Evolutionary conservation across 2,797 vertebrate species (phyloP).

Genomic region (Tamandua tetradactyla): DNA sequence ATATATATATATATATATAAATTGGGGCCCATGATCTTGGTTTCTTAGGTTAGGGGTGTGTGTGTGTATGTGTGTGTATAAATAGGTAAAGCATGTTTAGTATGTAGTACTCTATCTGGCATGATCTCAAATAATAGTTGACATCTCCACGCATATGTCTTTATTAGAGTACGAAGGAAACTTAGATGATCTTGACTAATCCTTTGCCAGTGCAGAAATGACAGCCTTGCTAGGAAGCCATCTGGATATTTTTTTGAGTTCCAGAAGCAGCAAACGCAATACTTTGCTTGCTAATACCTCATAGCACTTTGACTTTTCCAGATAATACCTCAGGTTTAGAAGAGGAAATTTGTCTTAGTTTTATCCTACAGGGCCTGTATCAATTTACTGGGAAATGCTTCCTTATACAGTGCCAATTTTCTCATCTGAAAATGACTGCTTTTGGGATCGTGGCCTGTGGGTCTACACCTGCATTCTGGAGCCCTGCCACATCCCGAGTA

Average conservation of each 20-base stretch:
- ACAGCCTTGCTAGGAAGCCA: neutral
- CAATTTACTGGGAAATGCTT: neutral
- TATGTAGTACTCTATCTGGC: neutral
- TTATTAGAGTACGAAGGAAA: neutral
- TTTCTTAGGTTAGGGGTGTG: neutral
- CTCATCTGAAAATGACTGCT: neutral
- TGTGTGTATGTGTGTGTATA: neutral
- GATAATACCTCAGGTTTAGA: neutral
- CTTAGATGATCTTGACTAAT: neutral
- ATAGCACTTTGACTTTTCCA: neutral
- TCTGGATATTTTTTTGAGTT: slow-evolving; percentile 4
- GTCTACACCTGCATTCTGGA: neutral
- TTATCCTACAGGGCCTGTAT: neutral
- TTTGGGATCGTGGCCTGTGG: neutral
- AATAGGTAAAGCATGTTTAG: neutral
- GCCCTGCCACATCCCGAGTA: neutral
- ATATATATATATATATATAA: neutral
- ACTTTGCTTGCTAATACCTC: neutral
- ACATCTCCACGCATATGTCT: neutral
- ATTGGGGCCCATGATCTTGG: neutral
- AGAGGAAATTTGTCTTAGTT: neutral
- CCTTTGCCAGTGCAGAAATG: neutral
- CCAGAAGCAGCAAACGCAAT: neutral
- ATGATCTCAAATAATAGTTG: neutral
- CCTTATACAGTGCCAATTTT: neutral